phyloP scores from a whole-genome alignment of 92 coral and sea anemone species.

The Actinernus sp. region DNA sequence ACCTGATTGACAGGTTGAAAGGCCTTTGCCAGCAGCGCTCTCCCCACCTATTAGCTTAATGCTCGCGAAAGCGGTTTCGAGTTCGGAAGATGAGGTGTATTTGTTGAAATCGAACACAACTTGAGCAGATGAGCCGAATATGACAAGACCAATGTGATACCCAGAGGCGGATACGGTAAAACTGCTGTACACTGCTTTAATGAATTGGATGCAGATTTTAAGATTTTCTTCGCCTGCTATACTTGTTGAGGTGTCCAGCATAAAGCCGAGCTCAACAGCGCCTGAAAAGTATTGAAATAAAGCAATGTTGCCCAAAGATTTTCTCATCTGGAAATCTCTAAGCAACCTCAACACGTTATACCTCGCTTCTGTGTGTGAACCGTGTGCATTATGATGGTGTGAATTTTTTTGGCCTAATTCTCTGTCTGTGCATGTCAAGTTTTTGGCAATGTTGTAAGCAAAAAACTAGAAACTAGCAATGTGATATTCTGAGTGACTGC shows the following conservation, averaged over 20 bases:
- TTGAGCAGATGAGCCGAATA: conserved; percentile 52
- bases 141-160: conserved; percentile 51
- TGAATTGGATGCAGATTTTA: conserved; percentile 21
- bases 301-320: too few relatives aligned
- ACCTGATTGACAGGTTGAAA: conserved; percentile 46
- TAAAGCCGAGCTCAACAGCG: conserved; percentile 57
- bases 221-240: conserved; percentile 38
- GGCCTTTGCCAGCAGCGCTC: conserved; percentile 61
- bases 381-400: too few relatives aligned
- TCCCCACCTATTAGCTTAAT: conserved; percentile 50
- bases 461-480: too few relatives aligned
- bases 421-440: too few relatives aligned
- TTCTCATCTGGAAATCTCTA: too few relatives aligned
- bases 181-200: conserved; percentile 38
- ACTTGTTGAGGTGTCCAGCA: conserved; percentile 60
- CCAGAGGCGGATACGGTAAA: conserved; percentile 49
- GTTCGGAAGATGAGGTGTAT: conserved; percentile 31
- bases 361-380: too few relatives aligned
- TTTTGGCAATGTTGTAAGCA: too few relatives aligned
- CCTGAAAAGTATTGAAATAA: too few relatives aligned
- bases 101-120: conserved; percentile 59
- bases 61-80: conserved; percentile 35
- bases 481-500: too few relatives aligned
- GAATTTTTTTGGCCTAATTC: too few relatives aligned
- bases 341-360: too few relatives aligned